phyloP scores from a whole-genome alignment of 2,888 invertebrate species.

The Drosophila pseudotalamancana region DNA sequence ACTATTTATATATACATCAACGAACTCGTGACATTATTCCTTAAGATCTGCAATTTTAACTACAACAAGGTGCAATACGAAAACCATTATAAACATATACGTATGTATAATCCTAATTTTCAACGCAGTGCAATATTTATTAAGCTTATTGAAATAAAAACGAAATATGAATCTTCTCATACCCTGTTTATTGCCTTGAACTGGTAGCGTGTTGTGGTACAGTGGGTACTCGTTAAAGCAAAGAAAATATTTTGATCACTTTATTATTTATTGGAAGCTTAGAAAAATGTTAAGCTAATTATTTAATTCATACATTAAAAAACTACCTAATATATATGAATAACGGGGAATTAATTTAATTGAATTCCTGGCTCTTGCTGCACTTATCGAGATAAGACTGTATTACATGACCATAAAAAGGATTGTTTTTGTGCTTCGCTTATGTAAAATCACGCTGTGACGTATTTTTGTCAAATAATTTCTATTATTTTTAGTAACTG shows the following conservation, averaged over 20 bases:
- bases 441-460: conserved; percentile 1
- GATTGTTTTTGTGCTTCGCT: background rate
- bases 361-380: no score
- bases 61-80: conserved; percentile 63
- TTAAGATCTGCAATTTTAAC: conserved; percentile 36
- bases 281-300: no score
- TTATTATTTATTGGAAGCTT: no score
- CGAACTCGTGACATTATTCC: conserved; percentile 51
- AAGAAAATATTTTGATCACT: no score
- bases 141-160: conserved; percentile 55
- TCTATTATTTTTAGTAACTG: conserved; percentile 21
- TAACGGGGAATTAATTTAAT: no score
- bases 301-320: no score
- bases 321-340: no score
- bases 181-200: background rate
- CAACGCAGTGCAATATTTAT: conserved; percentile 70
- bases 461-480: conserved; percentile 18
- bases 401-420: background rate
- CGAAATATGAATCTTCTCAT: conserved; percentile 13
- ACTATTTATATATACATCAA: conserved; percentile 10
- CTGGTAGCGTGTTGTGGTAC: background rate
- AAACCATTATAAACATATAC: conserved; percentile 38
- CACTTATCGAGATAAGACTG: background rate
- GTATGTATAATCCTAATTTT: conserved; percentile 21
- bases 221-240: background rate